Evolutionary conservation across 35 echinoderm and acorn worm species (phyloP).

Genomic region (Acanthaster planci): DNA sequence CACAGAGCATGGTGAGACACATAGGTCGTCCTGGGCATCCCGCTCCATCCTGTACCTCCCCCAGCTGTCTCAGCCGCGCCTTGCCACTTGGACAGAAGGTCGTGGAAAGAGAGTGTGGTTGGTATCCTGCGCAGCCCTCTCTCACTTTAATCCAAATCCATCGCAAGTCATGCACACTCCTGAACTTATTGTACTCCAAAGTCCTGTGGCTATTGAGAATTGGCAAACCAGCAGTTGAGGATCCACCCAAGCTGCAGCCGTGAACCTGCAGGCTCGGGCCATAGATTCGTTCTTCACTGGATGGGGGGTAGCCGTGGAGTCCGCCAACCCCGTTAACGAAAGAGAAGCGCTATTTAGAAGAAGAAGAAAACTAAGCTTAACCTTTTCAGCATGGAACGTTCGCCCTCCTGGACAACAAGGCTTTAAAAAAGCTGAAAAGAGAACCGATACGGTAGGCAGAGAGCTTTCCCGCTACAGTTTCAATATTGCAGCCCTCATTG

Average conservation of each 20-base stretch:
- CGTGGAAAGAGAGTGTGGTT: neutral
- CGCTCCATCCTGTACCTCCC: neutral
- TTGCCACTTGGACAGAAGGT: neutral
- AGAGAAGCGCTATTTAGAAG: conserved; percentile 10
- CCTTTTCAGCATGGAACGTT: conserved; percentile 4
- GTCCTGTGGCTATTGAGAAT: conserved; percentile 23
- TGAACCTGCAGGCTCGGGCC: neutral
- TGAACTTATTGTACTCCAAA: neutral
- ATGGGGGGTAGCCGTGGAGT: neutral
- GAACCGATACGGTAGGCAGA: neutral
- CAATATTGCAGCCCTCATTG: neutral
- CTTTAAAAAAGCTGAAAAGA: neutral
- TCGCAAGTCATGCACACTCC: neutral
- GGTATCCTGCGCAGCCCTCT: neutral
- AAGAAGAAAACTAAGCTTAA: neutral
- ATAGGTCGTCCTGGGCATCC: too few species aligned
- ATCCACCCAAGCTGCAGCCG: neutral
- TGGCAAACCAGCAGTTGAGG: conserved; percentile 15
- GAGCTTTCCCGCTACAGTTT: conserved; percentile 5
- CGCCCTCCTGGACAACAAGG: neutral
- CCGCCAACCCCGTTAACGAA: neutral
- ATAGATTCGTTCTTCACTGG: neutral
- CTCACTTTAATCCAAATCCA: neutral
- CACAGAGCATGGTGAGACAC: too few species aligned
- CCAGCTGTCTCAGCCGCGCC: neutral